Base-by-base conservation (phyloP, 2,888 invertebrate genomes). In the Cybosia mesomella region DNA sequence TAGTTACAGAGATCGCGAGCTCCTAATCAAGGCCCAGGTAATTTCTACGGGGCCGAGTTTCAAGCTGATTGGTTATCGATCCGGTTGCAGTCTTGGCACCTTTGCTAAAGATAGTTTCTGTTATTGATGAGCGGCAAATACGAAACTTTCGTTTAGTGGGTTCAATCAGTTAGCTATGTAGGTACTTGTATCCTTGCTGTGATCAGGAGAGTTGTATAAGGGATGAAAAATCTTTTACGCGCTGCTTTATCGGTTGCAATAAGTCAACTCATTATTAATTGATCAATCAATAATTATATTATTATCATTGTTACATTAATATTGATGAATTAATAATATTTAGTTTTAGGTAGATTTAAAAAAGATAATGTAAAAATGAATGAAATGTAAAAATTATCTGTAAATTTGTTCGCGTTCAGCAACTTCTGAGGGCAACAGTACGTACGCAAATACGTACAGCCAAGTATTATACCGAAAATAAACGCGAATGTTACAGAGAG, bases 61-160 rank as follows among this genome's bases (percentile, higher is more conserved):
- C 66, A 32, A 73, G 79, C 89, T 93, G 94, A 94, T 94, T 94
- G 92, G 91, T 85, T 94, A 94, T 94, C 93, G 94, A 94, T 85
- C 91, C 83, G 73, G 68, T 53, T 82, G 84, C 87, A 85, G 84
- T 85, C 83, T 85, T 84, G 84, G 73, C 70, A 49, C 77, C 83
- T 82, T 77, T 75, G 81, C 73, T 81, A 74, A 82, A 83, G 83
- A 85, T 87, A 85, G 82, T 83, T 84, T 85, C 83, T 85, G 82
- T 80, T 85, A 86, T 86, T 87, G 83, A 85, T 81, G 76, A 63
- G 32, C 18, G 68, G 65, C 74, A 71, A 58, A 60, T 68, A 53
- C 21, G 39, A 65, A 57, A 66, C 70, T 69, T 72, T 72, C 61
- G 70, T 54, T 67, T 24, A 53, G 58, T 49, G 21, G 21, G 32